Evolutionary conservation across 2,113 vertebrate species (phyloP).

Genomic region (Xenopus borealis): DNA sequence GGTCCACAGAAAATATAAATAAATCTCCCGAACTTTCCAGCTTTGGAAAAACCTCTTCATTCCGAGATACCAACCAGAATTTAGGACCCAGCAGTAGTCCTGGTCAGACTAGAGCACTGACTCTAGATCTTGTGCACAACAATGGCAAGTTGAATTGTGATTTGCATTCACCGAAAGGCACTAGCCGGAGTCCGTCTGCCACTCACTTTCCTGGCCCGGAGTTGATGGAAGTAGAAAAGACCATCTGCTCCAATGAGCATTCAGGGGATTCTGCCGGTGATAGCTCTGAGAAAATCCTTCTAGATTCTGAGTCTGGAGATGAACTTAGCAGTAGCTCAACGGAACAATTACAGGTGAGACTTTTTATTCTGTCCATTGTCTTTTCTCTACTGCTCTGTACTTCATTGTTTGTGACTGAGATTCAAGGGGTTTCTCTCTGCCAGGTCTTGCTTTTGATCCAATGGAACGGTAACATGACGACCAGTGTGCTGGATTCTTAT

Average conservation of each 20-base stretch:
- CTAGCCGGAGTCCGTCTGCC: slow-evolving; percentile 61
- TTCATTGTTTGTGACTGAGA: too few relatives aligned
- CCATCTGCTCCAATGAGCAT: slow-evolving; percentile 70
- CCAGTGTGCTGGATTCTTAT: too few relatives aligned
- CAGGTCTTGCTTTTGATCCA: too few relatives aligned
- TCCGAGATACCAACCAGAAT: slow-evolving; percentile 87
- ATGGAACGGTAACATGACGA: too few relatives aligned
- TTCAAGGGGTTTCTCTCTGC: too few relatives aligned
- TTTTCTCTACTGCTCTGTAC: too few relatives aligned
- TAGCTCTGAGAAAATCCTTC: slow-evolving; percentile 76
- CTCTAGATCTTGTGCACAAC: slow-evolving; percentile 78
- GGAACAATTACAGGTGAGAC: slow-evolving; percentile 86
- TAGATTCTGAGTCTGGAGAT: slow-evolving; percentile 93
- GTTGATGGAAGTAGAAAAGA: slow-evolving; percentile 72
- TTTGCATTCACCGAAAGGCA: slow-evolving; percentile 76
- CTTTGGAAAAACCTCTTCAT: slow-evolving; percentile 80
- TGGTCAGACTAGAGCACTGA: slow-evolving; percentile 72
- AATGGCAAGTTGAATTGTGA: slow-evolving; percentile 83
- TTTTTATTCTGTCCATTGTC: not conserved
- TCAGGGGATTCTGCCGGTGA: slow-evolving; percentile 77
- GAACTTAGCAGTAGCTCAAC: slow-evolving; percentile 95
- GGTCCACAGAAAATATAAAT: slow-evolving; percentile 83
- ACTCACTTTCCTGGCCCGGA: slow-evolving; percentile 68
- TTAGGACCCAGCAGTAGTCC: slow-evolving; percentile 69
- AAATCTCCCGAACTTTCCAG: slow-evolving; percentile 82